A percentile compares a stretch with the other conserved stretches of the same genome.
These are phyloP conservation scores for Andrena dorsata DNA, from an alignment of 2,888 invertebrate species.

Conservation along the genomic window DNA sequence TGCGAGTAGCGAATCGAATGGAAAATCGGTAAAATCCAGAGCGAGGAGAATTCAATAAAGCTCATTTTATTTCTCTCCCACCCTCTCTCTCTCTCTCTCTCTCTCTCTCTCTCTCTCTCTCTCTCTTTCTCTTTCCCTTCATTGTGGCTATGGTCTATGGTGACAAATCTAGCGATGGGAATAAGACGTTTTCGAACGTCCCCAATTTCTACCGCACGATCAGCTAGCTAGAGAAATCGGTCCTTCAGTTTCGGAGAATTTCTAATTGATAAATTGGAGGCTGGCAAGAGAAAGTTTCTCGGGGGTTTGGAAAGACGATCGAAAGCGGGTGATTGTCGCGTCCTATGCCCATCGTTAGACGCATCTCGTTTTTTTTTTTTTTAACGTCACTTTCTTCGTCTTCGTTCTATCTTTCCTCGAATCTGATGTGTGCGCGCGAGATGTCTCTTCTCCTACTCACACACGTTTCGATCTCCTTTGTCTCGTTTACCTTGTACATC, in stretches of 20 bases:
- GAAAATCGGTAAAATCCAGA: background rate
- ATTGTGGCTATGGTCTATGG: background rate
- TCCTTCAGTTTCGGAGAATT: background rate
- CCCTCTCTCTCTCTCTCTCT: no score
- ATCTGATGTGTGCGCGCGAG: conserved; percentile 14
- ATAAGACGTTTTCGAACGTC: background rate
- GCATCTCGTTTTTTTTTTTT: conserved; percentile 22
- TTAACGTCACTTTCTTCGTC: background rate
- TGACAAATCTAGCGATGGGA: conserved; percentile 21
- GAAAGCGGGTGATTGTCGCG: background rate
- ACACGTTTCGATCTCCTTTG: background rate
- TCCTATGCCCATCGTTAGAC: conserved; percentile 22
- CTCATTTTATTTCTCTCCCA: background rate
- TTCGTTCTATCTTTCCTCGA: background rate
- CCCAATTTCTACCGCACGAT: background rate
- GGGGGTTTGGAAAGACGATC: no score
- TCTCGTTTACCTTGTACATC: background rate
- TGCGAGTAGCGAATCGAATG: background rate
- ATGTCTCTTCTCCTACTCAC: background rate
- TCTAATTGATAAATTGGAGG: no score
- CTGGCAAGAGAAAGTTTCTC: no score
- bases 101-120: background rate
- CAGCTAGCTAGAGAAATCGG: background rate
- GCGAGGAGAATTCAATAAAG: background rate
- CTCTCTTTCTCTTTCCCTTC: background rate